phyloP scores from a whole-genome alignment of 2,113 vertebrate genomes.

The Paradoxurus hermaphroditus region DNA sequence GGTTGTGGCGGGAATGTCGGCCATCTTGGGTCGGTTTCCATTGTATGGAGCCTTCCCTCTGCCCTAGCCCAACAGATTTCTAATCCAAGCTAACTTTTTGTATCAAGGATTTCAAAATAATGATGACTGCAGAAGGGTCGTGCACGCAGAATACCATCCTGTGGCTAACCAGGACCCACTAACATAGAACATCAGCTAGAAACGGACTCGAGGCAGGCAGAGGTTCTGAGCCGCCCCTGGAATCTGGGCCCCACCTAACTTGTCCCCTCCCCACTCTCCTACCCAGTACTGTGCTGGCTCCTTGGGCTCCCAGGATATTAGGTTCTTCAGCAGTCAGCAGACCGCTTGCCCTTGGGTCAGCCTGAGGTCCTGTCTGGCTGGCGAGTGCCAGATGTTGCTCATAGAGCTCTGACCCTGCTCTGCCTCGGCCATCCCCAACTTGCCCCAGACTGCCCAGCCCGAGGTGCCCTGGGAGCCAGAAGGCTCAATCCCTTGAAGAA shows the following conservation, averaged over 20 bases:
- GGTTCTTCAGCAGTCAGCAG: neutral
- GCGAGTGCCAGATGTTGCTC: neutral
- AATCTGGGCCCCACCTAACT: neutral
- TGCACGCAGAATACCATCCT: rapidly evolving
- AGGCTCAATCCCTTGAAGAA: neutral
- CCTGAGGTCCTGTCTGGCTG: neutral
- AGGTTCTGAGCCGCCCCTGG: neutral
- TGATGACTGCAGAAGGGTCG: neutral
- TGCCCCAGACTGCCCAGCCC: neutral
- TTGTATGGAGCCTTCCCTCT: no score
- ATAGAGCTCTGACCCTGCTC: neutral
- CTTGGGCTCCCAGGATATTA: no score
- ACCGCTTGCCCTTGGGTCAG: neutral
- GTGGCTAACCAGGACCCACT: neutral
- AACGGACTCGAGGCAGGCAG: neutral
- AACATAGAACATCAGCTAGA: neutral
- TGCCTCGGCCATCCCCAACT: no score
- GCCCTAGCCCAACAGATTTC: no score
- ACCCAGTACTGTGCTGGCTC: neutral
- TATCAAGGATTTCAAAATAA: neutral
- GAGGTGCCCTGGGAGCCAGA: neutral
- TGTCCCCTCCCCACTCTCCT: neutral
- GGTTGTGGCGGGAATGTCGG: no score
- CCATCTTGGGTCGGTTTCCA: no score
- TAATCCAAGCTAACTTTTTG: neutral